Evolutionary conservation across 2,797 vertebrate genomes (phyloP).

Genomic region (Cynopterus sphinx): DNA sequence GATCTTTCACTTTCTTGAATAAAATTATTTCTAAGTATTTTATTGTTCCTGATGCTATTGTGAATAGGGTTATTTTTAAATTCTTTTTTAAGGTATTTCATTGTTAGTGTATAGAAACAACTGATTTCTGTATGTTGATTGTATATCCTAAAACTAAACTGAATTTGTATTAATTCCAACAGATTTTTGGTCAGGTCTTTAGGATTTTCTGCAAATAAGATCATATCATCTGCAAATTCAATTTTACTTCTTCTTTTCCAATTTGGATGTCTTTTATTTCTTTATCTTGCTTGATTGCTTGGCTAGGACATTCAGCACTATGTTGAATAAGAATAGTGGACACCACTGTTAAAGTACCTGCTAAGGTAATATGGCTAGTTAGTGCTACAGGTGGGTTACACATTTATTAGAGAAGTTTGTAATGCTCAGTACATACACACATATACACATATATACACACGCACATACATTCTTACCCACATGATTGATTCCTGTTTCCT

Average conservation of each 20-base stretch:
- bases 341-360: background rate
- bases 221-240: background rate
- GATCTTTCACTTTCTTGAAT: background rate
- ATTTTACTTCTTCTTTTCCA: background rate
- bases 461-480: background rate
- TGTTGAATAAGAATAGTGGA: background rate
- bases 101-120: background rate
- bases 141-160: background rate
- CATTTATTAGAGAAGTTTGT: background rate
- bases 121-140: background rate
- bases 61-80: background rate
- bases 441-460: background rate
- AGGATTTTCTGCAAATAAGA: background rate
- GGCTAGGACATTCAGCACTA: background rate
- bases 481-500: background rate
- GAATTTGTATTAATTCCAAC: background rate
- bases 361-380: background rate
- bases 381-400: background rate
- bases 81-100: background rate
- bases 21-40: constrained; percentile 19
- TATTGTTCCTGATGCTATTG: background rate
- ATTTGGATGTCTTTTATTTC: background rate
- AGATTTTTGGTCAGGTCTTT: background rate
- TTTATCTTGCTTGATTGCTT: background rate
- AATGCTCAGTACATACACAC: background rate